phyloP scores from a whole-genome alignment of 2,113 vertebrate species.

The Uria aalge region DNA sequence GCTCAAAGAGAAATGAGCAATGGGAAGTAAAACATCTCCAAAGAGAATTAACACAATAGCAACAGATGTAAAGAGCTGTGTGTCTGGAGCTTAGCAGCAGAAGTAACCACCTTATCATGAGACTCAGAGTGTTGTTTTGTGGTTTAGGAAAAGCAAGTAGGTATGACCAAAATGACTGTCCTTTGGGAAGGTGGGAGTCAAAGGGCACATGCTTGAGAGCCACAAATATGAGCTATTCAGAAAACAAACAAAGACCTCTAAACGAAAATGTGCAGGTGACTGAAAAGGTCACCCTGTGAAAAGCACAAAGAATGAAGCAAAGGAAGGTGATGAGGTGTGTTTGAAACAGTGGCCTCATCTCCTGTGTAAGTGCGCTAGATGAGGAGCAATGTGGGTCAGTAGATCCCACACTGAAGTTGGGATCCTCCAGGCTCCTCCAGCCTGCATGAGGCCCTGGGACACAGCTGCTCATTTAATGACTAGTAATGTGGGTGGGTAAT shows the following conservation, averaged over 20 bases:
- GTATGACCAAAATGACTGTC: conserved; percentile 49
- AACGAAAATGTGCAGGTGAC: conserved; percentile 38
- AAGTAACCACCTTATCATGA: conserved; percentile 1
- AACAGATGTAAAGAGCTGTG: not conserved
- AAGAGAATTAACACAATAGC: conserved; percentile 16
- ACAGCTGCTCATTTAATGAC: conserved; percentile 49
- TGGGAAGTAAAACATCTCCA: not conserved
- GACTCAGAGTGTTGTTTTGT: conserved; percentile 22
- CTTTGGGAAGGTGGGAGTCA: conserved; percentile 51
- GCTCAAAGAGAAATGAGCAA: not conserved
- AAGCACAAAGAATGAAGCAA: conserved; percentile 25
- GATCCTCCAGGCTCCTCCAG: not conserved
- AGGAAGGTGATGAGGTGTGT: conserved; percentile 24
- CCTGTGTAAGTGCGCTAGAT: not conserved
- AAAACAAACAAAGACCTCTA: conserved; percentile 49
- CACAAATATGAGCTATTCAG: conserved; percentile 32
- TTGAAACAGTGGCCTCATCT: not conserved
- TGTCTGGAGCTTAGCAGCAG: conserved; percentile 1
- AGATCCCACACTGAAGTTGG: not conserved
- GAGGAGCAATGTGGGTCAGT: conserved; percentile 9
- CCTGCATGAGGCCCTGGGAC: not conserved
- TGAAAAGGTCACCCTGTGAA: conserved; percentile 4
- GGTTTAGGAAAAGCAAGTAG: conserved; percentile 58
- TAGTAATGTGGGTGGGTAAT: conserved; percentile 12
- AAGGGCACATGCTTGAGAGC: conserved; percentile 34